These are phyloP conservation scores for Microplitis manilae DNA, from an alignment of 2,888 invertebrate genomes.

Conservation along the genomic window DNA sequence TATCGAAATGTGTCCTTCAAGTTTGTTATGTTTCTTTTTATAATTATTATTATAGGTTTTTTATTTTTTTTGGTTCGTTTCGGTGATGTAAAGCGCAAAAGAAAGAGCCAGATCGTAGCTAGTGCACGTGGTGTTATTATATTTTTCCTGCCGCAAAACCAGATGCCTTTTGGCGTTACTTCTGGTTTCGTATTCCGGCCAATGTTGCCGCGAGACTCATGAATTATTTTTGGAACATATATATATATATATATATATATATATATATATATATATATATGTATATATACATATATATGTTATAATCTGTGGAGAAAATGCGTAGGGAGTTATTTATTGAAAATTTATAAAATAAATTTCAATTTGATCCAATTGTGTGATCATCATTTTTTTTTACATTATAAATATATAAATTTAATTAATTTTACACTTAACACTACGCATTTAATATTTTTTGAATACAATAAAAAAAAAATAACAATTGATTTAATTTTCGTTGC, in stretches of 20 bases:
- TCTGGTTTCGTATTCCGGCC: conserved; percentile 61
- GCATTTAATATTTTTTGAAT: too few relatives aligned
- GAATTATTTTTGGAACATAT: conserved; percentile 61
- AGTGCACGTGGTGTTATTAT: conserved; percentile 63
- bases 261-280: conserved; percentile 19
- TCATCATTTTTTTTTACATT: neutral
- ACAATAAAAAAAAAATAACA: too few relatives aligned
- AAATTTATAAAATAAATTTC: neutral
- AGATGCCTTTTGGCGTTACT: conserved; percentile 65
- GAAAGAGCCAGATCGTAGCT: conserved; percentile 26
- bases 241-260: conserved; percentile 16
- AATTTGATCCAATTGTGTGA: neutral
- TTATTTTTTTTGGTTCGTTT: neutral
- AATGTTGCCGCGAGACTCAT: conserved; percentile 36
- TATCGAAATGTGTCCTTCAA: neutral
- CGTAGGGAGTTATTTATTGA: neutral
- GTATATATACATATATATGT: too few relatives aligned
- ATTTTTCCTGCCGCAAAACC: conserved; percentile 59
- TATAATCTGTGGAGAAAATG: neutral
- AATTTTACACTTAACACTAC: too few relatives aligned
- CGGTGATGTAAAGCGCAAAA: conserved; percentile 6
- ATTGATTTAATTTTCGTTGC: too few relatives aligned
- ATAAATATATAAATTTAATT: neutral
- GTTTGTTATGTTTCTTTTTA: neutral
- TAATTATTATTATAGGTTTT: neutral